Base-by-base conservation (phyloP, 2,888 invertebrate species). In the Diarsia mendica region DNA sequence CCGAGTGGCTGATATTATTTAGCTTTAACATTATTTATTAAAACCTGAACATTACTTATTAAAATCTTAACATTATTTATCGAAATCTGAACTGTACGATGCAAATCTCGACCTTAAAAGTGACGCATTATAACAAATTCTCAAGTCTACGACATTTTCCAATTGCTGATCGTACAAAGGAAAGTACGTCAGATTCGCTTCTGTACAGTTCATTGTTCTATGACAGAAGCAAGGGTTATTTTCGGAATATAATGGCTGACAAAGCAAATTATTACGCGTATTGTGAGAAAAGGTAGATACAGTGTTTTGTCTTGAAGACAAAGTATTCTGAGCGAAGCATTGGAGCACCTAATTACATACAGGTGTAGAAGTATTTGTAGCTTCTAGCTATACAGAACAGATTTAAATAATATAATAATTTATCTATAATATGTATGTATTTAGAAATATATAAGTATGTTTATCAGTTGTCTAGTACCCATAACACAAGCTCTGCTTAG, bases 231-330 rank as follows among this genome's bases (percentile, higher is more conserved):
- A 72, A 20, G 8, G 65, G 48, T 60, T 58, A 75, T 79, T 68
- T 79, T 68, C 18, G 13, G 48, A 53, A 49, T 46, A 44, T 33
- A 55, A 66, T 18, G 13, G 44, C 8, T 48, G 51, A 58, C 48
- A 58, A 33, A 61, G 48, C 23, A 28, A 78, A 48, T 72, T 49
- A 72, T 74, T 77, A 49, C 53, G n/a, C 58, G 67, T 53, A 55
- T 63, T 77, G 44, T 67, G 49, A 39, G 46, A 51, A 63, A 63
- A 44, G 39, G 61, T n/a, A 13, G 9, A 46, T 15, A 53, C 6
- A 18, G 48, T 49, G 28, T 44, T 49, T 75, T n/a, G 13, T 48
- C 39, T 63, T 39, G 15, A 13, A 63, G 46, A 75, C 20, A 23
- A 55, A 18, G 63, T 63, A n/a, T n/a, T 63, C 8, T 3, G n/a